Evolutionary conservation across 2,888 invertebrate species (phyloP).

Genomic region (Meteorus cinctellus): DNA sequence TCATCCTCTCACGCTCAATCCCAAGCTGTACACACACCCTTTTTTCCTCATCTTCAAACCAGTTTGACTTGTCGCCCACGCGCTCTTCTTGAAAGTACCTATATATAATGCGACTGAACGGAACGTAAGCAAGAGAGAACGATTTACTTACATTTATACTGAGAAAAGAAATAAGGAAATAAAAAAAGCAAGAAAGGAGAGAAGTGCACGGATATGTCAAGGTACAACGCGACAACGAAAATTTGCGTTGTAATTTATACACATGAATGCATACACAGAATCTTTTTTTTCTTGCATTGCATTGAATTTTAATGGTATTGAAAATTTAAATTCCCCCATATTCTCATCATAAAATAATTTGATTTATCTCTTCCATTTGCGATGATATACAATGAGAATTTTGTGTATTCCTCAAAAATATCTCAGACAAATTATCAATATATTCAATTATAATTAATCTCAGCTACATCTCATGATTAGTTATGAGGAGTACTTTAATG

Average conservation of each 20-base stretch:
- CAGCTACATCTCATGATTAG: no score
- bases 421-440: no score
- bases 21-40: conserved; percentile 27
- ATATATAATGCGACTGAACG: conserved; percentile 30
- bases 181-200: background rate
- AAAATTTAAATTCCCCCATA: no score
- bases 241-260: background rate
- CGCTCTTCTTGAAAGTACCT: conserved; percentile 41
- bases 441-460: no score
- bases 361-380: no score
- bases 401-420: no score
- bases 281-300: background rate
- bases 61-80: conserved; percentile 59
- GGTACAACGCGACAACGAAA: background rate
- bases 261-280: background rate
- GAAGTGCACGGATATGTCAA: conserved; percentile 45
- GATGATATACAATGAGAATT: no score
- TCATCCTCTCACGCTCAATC: conserved; percentile 26
- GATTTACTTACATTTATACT: conserved; percentile 44
- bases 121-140: conserved; percentile 3
- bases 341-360: no score
- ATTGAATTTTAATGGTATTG: no score
- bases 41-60: conserved; percentile 51
- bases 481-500: no score
- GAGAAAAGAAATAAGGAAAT: conserved; percentile 16